Evolutionary conservation across 1,140 invertebrate genomes (phyloP), one percentile per base, ranked within the genome.

Genomic region (Drosophila varians): DNA sequence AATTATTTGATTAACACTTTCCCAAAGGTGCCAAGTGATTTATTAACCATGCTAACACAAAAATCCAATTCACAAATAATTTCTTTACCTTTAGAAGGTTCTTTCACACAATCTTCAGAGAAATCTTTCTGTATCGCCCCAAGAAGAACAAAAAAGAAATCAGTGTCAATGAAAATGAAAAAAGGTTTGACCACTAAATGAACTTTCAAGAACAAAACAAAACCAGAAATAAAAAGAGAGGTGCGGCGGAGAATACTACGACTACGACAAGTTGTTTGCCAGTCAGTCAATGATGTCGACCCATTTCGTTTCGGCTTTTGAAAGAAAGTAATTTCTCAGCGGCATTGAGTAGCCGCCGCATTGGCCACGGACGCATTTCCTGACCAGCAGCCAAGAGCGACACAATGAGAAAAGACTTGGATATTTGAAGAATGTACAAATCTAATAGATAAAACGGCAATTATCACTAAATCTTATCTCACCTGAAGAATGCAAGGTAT

Each of bases 121-220:
- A 47, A 72, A 48, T 72, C n/a, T 62, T 60, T 60, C 34, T 55
- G 64, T 38, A 73, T 51, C 19, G 31, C 45, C 47, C 61, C 65
- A 78, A 78, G 57, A 78, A 68, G 75, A 74, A 74, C 61, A 46
- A 53, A 80, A 84, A 80, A 84, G 80, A 84, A 84, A 84, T 84
- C 76, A 73, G 76, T 73, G 76, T 65, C 68, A 80, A 84, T 86
- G 80, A 86, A 84, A 84, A 86, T 60, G 80, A 84, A 84, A 86
- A 54, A 84, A 84, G 42, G 43, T 86, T 75, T 61, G 53, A 58
- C 73, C 61, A 57, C 56, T n/a, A 52, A 25, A 18, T 58, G 47
- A 83, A 78, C 79, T 68, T 76, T 64, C 23, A 45, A 84, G 80
- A 84, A 80, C 62, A 53, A 68, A 86, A 75, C 53, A 71, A 68